phyloP scores from a whole-genome alignment of 2,113 vertebrate species.

The Bufo gargarizans region DNA sequence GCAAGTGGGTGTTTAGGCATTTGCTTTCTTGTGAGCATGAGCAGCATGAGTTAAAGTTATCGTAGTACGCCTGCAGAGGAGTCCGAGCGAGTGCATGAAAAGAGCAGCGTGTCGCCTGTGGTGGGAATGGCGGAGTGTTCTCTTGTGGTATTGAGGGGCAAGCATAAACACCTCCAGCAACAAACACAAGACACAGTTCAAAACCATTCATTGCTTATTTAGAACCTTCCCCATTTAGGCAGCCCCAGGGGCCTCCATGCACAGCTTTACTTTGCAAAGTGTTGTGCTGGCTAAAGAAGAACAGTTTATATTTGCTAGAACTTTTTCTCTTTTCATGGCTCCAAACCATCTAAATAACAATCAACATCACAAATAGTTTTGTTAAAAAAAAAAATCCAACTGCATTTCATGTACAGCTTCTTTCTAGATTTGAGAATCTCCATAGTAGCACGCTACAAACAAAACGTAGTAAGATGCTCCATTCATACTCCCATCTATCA shows the following conservation, averaged over 20 bases:
- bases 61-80: conserved; percentile 26
- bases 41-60: conserved; percentile 48
- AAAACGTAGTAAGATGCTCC: too few relatives aligned
- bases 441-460: too few relatives aligned
- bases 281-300: background rate
- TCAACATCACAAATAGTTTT: too few relatives aligned
- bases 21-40: background rate
- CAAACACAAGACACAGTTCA: background rate
- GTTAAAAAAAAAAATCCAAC: background rate
- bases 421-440: background rate
- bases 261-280: conserved; percentile 4
- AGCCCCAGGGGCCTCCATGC: background rate
- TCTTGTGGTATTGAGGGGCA: conserved; percentile 31
- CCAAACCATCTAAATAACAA: too few relatives aligned
- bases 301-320: background rate
- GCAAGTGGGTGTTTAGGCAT: background rate
- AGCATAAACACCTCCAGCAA: conserved; percentile 23
- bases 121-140: conserved; percentile 35
- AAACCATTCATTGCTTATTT: conserved; percentile 32
- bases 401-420: background rate
- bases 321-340: background rate
- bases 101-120: conserved; percentile 37
- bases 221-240: conserved; percentile 7
- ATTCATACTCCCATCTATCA: too few relatives aligned
- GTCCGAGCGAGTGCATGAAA: conserved; percentile 20